Conservation (phyloP, 2,888 invertebrate genomes). For the Leptogaster cylindrica region DNA sequence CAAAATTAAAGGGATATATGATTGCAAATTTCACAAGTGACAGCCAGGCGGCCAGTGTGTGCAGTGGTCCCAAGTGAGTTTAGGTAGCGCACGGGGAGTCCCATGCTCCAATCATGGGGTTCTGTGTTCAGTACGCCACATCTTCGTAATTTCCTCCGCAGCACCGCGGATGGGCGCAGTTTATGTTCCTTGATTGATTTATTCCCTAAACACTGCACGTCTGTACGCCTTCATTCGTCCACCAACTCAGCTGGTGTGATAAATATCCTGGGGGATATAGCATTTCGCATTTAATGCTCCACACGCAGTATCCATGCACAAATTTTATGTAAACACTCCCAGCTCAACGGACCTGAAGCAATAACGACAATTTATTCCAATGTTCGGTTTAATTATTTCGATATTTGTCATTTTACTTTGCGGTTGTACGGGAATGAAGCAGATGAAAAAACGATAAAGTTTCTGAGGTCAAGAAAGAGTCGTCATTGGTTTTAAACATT, state of each 20-base stretch:
- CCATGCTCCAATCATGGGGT: too few species aligned
- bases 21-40: slow-evolving; percentile 28
- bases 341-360: background rate
- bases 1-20: slow-evolving; percentile 31
- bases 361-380: background rate
- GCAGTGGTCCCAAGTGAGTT: too few species aligned
- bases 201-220: background rate
- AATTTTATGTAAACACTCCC: too few species aligned
- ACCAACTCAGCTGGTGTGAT: background rate
- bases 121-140: too few species aligned
- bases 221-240: background rate
- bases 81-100: too few species aligned
- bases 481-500: too few species aligned
- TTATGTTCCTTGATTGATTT: slow-evolving; percentile 20
- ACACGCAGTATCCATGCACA: background rate
- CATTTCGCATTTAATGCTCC: background rate
- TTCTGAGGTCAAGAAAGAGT: too few species aligned
- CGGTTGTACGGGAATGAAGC: too few species aligned
- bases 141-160: background rate
- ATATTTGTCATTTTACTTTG: too few species aligned
- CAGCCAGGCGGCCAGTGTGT: slow-evolving; percentile 15
- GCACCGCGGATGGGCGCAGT: background rate
- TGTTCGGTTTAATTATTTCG: too few species aligned
- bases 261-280: slow-evolving; percentile 14
- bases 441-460: too few species aligned